A percentile compares a stretch with the other conserved stretches of the same genome.
Evolutionary conservation across 2,797 vertebrate species (phyloP).

Genomic region (Rallus crepitans): DNA sequence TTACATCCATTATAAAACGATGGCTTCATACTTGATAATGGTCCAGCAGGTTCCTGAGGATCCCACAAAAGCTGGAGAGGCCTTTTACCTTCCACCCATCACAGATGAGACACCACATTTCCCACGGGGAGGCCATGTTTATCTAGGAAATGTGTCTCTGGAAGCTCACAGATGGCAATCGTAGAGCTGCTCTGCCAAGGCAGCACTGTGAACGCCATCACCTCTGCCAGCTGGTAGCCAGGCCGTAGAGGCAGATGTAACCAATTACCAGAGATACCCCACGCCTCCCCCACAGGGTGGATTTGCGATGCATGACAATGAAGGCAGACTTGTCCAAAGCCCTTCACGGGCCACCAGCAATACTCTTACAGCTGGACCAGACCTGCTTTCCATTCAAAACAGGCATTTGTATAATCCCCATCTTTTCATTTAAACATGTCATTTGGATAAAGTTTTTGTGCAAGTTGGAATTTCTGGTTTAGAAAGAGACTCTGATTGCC

Average conservation of each 20-base stretch:
- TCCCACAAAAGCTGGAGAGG: not conserved
- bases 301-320: not conserved
- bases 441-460: not conserved
- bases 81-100: fast-evolving
- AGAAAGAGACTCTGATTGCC: not conserved
- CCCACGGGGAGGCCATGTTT: not conserved
- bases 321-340: not conserved
- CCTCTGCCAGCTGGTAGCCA: slow-evolving; percentile 42
- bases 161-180: slow-evolving; percentile 11
- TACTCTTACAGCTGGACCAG: not conserved
- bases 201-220: not conserved
- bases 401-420: not conserved
- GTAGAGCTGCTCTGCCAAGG: not conserved
- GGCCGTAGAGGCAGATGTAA: slow-evolving; percentile 12
- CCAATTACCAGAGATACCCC: slow-evolving; percentile 35
- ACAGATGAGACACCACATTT: not conserved
- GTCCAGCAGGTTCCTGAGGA: not conserved
- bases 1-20: not conserved
- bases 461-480: not conserved
- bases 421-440: not conserved
- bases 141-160: not conserved
- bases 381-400: not conserved
- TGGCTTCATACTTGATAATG: not conserved
- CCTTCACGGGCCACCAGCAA: not conserved
- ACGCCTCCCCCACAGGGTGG: slow-evolving; percentile 5